Evolutionary conservation across 2,113 vertebrate species (phyloP), one percentile per base, ranked within the genome.

Genomic region (Acrocephalus arundinaceus): DNA sequence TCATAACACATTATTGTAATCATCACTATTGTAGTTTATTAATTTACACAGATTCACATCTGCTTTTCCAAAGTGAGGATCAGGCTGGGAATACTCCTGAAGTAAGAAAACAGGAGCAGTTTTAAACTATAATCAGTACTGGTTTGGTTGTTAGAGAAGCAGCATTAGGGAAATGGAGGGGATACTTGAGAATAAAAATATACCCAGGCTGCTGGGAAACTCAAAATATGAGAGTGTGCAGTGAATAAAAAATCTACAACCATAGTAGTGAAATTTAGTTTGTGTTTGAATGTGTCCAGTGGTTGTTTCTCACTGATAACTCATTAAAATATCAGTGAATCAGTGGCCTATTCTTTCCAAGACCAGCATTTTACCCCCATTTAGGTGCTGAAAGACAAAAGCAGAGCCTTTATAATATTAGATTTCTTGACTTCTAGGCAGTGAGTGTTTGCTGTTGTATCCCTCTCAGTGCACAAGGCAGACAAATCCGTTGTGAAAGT

Each of bases 191-290:
- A 41, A 76, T 65, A 41, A 63, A 90, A 83, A 87, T 35, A 68
- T 4, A 62, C 41, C n/a, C 58, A 54, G 45, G n/a, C 72, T 95
- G n/a, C 74, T 90, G 37, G 20, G 51, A 83, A 93, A 48, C 30
- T 80, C 73, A 49, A 59, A 46, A 51, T 48, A 13, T 1, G 22
- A 22, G 48, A 45, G 13, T n/a, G 41, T 41, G 67, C 24, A 65
- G 39, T 0, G 12, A 30, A 41, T 43, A 37, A 80, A 62, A 41
- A 77, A 28, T 35, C 52, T 75, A 13, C 33, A 52, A 5, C 35
- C 5, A 0, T 2, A 23, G 20, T 0, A 19, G 18, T 28, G 48
- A 84, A 62, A 74, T 33, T 16, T 30, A 58, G 31, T 6, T 1
- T 80, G n/a, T 52, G 15, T 35, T 43, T 23, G 18, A 52, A 21